Evolutionary conservation across 2,113 vertebrate species (phyloP).

Genomic region (Sapajus apella): DNA sequence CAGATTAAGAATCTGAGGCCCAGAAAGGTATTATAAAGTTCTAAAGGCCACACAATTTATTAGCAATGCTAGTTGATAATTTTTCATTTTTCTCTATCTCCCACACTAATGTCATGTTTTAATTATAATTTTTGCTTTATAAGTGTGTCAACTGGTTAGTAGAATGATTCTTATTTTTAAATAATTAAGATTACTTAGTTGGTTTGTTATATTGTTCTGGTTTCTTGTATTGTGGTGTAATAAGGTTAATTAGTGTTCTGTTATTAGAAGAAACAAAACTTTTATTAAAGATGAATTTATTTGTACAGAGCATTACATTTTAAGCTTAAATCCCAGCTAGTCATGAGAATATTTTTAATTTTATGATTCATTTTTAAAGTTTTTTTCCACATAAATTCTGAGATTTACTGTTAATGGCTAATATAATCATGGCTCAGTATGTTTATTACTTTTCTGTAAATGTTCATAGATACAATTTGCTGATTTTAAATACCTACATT

Average conservation of each 20-base stretch:
- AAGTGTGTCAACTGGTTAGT: slow-evolving; percentile 33
- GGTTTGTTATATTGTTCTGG: slow-evolving; percentile 36
- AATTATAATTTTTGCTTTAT: slow-evolving; percentile 59
- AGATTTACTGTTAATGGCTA: background rate
- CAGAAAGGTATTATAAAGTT: background rate
- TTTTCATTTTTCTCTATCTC: slow-evolving; percentile 44
- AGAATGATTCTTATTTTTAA: slow-evolving; percentile 38
- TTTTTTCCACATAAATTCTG: background rate
- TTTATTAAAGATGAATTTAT: slow-evolving; percentile 9
- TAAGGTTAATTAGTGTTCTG: slow-evolving; percentile 62
- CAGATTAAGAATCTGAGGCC: background rate
- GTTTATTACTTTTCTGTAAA: background rate
- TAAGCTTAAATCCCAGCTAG: background rate
- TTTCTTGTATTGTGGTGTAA: slow-evolving; percentile 28
- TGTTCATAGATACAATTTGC: background rate
- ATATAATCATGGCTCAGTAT: background rate
- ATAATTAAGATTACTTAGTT: slow-evolving; percentile 54
- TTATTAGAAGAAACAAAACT: background rate
- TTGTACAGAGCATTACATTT: background rate
- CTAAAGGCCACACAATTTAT: slow-evolving; percentile 40
- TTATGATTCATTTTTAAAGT: background rate
- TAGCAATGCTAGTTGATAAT: slow-evolving; percentile 34
- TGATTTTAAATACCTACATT: slow-evolving; percentile 37
- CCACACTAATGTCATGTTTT: slow-evolving; percentile 51
- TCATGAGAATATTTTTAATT: background rate